Conservation (phyloP, 1,140 invertebrate species). For the Zaprionus inermis region DNA sequence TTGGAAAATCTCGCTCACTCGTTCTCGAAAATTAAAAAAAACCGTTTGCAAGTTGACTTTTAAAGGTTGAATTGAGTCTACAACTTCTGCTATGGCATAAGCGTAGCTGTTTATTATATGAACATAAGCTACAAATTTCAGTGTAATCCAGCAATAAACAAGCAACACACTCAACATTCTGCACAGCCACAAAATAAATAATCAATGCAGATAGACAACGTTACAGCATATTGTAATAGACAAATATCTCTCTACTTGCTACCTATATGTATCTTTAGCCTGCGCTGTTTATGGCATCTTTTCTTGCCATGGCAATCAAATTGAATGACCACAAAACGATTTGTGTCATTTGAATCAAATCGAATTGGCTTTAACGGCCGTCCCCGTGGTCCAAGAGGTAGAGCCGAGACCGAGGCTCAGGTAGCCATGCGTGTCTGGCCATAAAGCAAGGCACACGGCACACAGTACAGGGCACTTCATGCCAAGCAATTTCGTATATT, state of each 20-base stretch:
- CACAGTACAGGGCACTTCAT: conserved; percentile 7
- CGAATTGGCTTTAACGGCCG: conserved; percentile 57
- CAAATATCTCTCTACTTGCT: neutral
- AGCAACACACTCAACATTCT: neutral
- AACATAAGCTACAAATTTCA: neutral
- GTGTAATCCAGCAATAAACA: neutral
- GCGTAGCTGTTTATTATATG: neutral
- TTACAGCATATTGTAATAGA: neutral
- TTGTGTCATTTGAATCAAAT: conserved; percentile 67
- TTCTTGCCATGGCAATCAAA: conserved; percentile 27
- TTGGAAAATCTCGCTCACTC: neutral
- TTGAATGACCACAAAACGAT: conserved; percentile 43
- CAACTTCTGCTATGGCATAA: neutral
- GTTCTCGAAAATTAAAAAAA: neutral
- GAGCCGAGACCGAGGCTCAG: conserved; percentile 7
- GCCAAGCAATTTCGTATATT: conserved; percentile 50
- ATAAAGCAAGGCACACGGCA: conserved; percentile 33
- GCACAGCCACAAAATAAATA: neutral
- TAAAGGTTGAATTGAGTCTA: neutral
- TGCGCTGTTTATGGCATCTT: conserved; percentile 23
- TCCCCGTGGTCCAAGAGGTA: conserved; percentile 20
- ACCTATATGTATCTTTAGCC: neutral
- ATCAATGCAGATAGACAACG: neutral
- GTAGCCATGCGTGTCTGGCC: conserved; percentile 39
- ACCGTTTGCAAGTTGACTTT: neutral